These are phyloP conservation scores for Protomyctophum bolini DNA, from an alignment of 2,113 vertebrate species.

Conservation along the genomic window DNA sequence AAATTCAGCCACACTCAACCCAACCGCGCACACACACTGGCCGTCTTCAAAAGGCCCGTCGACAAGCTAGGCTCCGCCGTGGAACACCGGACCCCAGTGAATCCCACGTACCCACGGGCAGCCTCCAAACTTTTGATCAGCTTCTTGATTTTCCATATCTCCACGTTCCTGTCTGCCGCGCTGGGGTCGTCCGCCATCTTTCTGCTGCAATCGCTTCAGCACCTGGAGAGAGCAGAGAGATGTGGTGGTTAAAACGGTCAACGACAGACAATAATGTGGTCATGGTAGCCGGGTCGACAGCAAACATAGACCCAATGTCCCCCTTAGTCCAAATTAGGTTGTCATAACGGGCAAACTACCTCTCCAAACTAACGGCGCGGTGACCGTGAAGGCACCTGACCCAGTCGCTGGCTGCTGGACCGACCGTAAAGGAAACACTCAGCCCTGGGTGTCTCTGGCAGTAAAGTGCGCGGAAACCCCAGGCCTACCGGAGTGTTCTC, in stretches of 20 bases:
- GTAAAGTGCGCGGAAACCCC: conserved; percentile 66
- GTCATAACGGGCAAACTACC: conserved; percentile 21
- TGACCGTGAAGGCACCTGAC: conserved; percentile 57
- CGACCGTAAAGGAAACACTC: conserved; percentile 48
- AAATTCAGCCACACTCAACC: conserved; percentile 62
- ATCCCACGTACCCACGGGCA: conserved; percentile 87
- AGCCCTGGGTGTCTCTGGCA: conserved; percentile 42
- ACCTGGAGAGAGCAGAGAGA: conserved; percentile 62
- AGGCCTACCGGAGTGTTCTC: conserved; percentile 72
- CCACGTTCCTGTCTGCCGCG: conserved; percentile 97
- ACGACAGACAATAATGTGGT: too few relatives aligned
- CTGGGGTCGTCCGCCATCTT: conserved; percentile 99
- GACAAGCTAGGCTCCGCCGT: too few relatives aligned
- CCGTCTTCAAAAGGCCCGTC: neutral
- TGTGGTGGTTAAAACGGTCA: too few relatives aligned
- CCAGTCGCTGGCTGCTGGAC: conserved; percentile 42
- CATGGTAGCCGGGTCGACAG: too few relatives aligned
- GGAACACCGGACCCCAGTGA: neutral
- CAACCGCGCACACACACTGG: conserved; percentile 29
- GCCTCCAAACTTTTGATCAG: conserved; percentile 98
- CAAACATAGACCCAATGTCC: neutral
- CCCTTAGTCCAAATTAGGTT: neutral
- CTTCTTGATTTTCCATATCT: conserved; percentile 99
- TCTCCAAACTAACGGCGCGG: conserved; percentile 44
- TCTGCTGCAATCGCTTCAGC: conserved; percentile 79